phyloP scores from a whole-genome alignment of 1,140 invertebrate species.

The Melanaphis sacchari region DNA sequence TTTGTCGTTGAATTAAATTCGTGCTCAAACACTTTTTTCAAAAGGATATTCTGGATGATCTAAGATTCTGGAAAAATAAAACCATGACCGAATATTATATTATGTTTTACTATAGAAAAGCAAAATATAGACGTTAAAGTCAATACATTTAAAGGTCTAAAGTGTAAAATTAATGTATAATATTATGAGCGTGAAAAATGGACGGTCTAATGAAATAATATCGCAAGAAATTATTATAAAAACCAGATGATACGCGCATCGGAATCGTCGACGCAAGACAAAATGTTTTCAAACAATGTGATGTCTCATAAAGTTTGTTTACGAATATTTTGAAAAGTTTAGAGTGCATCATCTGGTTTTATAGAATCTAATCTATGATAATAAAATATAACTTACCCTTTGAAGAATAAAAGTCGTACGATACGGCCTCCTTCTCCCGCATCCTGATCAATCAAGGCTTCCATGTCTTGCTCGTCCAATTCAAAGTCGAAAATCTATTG shows the following conservation, averaged over 20 bases:
- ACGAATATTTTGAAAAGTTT: background rate
- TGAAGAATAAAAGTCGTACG: constrained; percentile 65
- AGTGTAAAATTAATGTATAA: background rate
- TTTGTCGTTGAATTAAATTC: background rate
- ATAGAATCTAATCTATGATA: background rate
- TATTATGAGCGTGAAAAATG: background rate
- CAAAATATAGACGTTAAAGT: background rate
- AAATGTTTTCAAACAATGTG: background rate
- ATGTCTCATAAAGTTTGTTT: background rate
- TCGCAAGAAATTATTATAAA: background rate
- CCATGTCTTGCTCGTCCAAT: constrained; percentile 67
- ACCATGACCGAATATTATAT: background rate
- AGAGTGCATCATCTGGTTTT: background rate
- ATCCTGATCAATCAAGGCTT: constrained; percentile 67
- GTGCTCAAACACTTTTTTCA: background rate
- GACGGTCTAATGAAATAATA: background rate
- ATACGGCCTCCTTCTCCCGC: constrained; percentile 67
- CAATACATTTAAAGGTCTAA: background rate
- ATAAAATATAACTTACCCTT: constrained; percentile 1
- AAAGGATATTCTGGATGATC: constrained; percentile 59
- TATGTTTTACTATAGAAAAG: background rate
- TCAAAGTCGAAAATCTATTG: constrained; percentile 69
- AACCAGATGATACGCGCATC: background rate
- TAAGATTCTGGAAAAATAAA: constrained; percentile 43
- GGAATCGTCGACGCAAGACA: background rate